Percentiles rank a stretch among this genome's conserved stretches.
Conservation (phyloP, 2,797 vertebrate genomes). For the Meda fulgida region DNA sequence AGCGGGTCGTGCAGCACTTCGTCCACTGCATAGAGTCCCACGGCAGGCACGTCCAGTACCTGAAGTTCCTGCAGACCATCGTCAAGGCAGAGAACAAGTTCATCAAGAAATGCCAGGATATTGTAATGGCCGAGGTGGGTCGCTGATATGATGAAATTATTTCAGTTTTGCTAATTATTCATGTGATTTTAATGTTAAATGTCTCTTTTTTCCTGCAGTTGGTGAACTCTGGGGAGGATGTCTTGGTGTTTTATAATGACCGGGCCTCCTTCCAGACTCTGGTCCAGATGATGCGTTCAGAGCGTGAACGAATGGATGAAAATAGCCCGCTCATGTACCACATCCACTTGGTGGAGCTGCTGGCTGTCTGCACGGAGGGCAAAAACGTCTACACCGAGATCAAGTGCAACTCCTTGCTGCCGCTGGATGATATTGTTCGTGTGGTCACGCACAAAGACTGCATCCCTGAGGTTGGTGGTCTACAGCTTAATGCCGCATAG, state of each 20-base stretch:
- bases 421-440: conserved; percentile 95
- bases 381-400: conserved; percentile 99
- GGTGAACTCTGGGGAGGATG: conserved; percentile 96
- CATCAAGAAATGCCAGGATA: conserved; percentile 99
- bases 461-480: conserved; percentile 89
- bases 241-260: conserved; percentile 98
- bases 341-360: conserved; percentile 95
- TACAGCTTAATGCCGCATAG: background rate
- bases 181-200: background rate
- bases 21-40: conserved; percentile 98
- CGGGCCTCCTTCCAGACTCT: conserved; percentile 97
- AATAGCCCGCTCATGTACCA: conserved; percentile 97
- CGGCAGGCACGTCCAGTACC: conserved; percentile 96
- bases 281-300: conserved; percentile 98
- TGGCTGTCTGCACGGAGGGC: conserved; percentile 96
- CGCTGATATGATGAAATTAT: background rate
- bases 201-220: conserved; percentile 73
- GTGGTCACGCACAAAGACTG: conserved; percentile 98
- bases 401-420: conserved; percentile 97
- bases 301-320: conserved; percentile 95
- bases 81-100: conserved; percentile 98
- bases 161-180: background rate
- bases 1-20: conserved; percentile 96
- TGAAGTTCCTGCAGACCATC: conserved; percentile 97
- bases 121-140: conserved; percentile 97